Base-by-base conservation (phyloP, 2,113 vertebrate genomes). In the Vireo altiloquus region DNA sequence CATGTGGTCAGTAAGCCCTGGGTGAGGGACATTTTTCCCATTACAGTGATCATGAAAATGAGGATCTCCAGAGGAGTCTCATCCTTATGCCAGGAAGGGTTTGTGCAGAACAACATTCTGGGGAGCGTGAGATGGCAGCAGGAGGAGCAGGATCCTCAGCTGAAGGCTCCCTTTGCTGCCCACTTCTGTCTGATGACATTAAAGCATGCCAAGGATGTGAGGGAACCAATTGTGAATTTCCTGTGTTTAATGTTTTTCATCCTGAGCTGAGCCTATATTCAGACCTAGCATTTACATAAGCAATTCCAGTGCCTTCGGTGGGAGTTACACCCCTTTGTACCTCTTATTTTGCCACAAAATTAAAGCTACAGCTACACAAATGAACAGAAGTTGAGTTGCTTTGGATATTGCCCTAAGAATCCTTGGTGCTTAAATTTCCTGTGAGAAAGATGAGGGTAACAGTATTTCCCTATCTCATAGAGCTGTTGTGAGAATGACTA, bases 221-320 rank as follows among this genome's bases (percentile, higher is more conserved):
- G 79, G 60, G 60, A 94, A 66, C 66, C 11, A 6, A 83, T 6
- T 78, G 66, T 59, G 90, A 85, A 93, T 92, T 97, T 96, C 94
- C 94, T 91, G 74, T 96, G 87, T 96, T 96, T 95, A 94, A 94
- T 94, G 63, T 90, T 97, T 93, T 91, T 76, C 91, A 93, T 95
- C 93, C 94, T 90, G 75, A 86, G 30, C 35, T 83, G 79, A 86
- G 92, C 79, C 70, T 94, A 6, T 93, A 86, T 95, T 92, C 66
- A 85, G 87, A 82, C 47, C 30, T 80, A 70, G 74, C 75, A 88
- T 93, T 95, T 95, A 91, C 79, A 83, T 59, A 77, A 91, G 31
- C 63, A 68, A 66, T 94, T 90, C 85, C 82, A 90, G 30, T 59
- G 53, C 47, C 59, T 92, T 85, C 0, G 0, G 39, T 66, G 35